Conservation (phyloP, 1,140 invertebrate species). For the Zophobas atratus region DNA sequence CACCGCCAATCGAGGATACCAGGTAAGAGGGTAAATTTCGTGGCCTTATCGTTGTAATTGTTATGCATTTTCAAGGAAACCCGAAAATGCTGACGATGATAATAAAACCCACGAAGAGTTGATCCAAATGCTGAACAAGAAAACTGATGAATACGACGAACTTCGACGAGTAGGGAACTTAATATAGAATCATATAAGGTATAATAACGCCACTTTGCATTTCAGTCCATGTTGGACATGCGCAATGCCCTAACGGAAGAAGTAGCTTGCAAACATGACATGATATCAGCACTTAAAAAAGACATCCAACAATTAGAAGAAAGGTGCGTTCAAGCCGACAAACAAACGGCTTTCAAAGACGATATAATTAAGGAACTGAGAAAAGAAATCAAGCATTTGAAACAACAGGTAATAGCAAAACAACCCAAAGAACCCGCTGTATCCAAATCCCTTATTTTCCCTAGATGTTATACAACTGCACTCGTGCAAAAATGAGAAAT, state of each 20-base stretch:
- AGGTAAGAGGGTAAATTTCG: no score
- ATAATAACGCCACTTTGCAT: conserved; percentile 1
- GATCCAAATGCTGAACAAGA: conserved; percentile 40
- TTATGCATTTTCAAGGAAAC: neutral
- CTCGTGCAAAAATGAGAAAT: neutral
- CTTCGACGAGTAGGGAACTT: conserved; percentile 54
- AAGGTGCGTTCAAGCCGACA: conserved; percentile 67
- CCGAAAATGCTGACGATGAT: neutral
- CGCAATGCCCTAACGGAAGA: conserved; percentile 69
- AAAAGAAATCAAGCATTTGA: conserved; percentile 68
- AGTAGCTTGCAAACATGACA: conserved; percentile 70
- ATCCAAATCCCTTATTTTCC: neutral
- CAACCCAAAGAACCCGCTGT: neutral
- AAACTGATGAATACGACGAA: conserved; percentile 54
- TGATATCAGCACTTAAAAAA: conserved; percentile 65
- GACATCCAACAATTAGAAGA: conserved; percentile 69
- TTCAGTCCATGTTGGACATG: conserved; percentile 66
- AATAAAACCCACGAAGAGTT: conserved; percentile 29
- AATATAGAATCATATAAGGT: neutral
- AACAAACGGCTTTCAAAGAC: conserved; percentile 71
- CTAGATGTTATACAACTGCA: neutral
- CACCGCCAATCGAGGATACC: no score
- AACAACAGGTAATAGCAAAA: conserved; percentile 57
- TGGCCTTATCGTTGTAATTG: no score
- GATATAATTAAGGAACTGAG: conserved; percentile 72